Conservation (phyloP, 30 jellyfish, hydroid and myxozoan species). For the Chironex yamaguchii region DNA sequence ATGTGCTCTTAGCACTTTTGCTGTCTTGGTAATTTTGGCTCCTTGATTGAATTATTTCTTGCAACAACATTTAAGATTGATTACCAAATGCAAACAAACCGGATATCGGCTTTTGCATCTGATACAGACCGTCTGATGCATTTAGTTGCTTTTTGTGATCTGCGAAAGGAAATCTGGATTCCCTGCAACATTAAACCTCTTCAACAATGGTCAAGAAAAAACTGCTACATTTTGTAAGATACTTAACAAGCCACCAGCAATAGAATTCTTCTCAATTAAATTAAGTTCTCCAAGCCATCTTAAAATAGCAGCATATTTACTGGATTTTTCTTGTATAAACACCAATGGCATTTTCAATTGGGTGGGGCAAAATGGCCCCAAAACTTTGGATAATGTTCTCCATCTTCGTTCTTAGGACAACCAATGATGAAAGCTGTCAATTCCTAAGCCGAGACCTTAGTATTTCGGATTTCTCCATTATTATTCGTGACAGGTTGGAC, state of each 20-base stretch:
- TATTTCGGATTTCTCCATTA: background rate
- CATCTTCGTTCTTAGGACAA: conserved; percentile 9
- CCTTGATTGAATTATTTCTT: conserved; percentile 1
- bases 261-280: conserved; percentile 23
- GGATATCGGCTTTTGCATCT: conserved; percentile 14
- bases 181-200: conserved; percentile 45
- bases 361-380: conserved; percentile 48
- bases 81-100: too few relatives aligned
- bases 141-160: conserved; percentile 5
- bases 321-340: conserved; percentile 20
- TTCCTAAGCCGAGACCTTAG: background rate
- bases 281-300: conserved; percentile 28
- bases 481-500: conserved; percentile 25
- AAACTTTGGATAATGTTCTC: conserved; percentile 22
- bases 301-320: conserved; percentile 15
- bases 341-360: conserved; percentile 39
- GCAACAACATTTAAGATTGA: too few relatives aligned
- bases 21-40: too few relatives aligned
- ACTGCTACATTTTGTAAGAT: conserved; percentile 33
- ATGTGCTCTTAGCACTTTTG: too few relatives aligned
- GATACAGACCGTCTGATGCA: conserved; percentile 66
- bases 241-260: conserved; percentile 40
- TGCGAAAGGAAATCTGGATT: conserved; percentile 36
- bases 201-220: conserved; percentile 38
- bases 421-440: conserved; percentile 36